phyloP scores from a whole-genome alignment of 2,113 vertebrate species.

The Centropus bengalensis region DNA sequence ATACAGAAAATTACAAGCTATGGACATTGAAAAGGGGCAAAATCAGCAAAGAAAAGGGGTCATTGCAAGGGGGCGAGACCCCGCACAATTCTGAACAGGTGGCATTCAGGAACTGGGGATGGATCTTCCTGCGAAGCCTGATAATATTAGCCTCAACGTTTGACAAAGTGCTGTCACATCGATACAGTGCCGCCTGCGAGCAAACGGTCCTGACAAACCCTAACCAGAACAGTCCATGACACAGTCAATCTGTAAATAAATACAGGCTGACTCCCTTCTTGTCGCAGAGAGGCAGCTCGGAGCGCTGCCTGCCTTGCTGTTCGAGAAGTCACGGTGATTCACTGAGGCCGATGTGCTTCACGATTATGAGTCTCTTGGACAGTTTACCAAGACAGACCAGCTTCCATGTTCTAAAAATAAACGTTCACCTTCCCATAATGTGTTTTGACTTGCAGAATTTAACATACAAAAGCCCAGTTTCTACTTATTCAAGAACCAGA shows the following conservation, averaged over 20 bases:
- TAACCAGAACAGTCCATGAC: not conserved
- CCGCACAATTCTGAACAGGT: not conserved
- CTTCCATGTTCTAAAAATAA: not conserved
- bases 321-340: not conserved
- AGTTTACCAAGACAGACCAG: not conserved
- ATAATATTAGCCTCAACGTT: not conserved
- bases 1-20: not conserved
- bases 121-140: not conserved
- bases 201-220: not conserved
- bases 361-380: not conserved
- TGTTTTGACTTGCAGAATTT: not conserved
- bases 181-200: not conserved
- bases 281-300: not conserved
- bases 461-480: not conserved
- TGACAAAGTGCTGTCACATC: not conserved
- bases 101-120: not conserved
- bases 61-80: not conserved
- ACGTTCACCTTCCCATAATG: not conserved
- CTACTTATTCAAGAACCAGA: not conserved
- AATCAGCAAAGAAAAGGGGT: not conserved
- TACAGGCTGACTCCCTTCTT: not conserved
- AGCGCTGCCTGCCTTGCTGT: not conserved
- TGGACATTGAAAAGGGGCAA: not conserved
- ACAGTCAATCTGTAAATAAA: not conserved
- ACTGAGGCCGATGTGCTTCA: not conserved